These are phyloP conservation scores for Prionailurus viverrinus DNA, from an alignment of 2,113 vertebrate species.

Conservation along the genomic window DNA sequence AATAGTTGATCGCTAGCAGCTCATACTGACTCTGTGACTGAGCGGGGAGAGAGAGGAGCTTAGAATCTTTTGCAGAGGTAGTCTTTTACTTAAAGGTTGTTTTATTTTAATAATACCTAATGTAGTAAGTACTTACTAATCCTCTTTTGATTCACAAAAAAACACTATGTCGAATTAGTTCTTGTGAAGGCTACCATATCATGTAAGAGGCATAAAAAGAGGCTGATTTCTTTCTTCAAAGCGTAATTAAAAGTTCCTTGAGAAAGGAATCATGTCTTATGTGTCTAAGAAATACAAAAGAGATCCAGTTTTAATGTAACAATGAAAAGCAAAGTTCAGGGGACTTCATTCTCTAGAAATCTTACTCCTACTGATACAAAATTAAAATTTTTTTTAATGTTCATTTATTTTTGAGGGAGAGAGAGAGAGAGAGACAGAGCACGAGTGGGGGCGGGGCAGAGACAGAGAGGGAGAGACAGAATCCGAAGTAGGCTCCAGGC, in stretches of 20 bases:
- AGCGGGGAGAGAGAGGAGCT: too few species aligned
- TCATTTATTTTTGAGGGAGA: too few species aligned
- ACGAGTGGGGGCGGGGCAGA: too few species aligned
- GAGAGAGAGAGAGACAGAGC: too few species aligned
- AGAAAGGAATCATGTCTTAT: background rate
- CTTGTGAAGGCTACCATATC: background rate
- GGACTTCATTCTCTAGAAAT: background rate
- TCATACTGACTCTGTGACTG: background rate
- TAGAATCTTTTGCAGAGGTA: background rate
- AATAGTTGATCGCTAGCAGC: background rate
- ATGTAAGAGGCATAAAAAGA: background rate
- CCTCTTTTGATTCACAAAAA: background rate
- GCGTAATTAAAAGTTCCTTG: background rate
- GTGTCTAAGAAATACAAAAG: background rate
- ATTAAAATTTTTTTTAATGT: too few species aligned
- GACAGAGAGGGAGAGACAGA: too few species aligned
- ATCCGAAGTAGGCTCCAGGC: too few species aligned
- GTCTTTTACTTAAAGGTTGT: background rate
- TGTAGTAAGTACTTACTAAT: background rate
- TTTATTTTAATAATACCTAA: background rate
- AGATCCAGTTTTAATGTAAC: background rate
- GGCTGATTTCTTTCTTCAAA: slow-evolving; percentile 25
- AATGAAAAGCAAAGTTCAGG: background rate
- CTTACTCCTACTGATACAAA: background rate
- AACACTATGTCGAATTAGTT: background rate